Conservation (phyloP, 2,888 invertebrate species). For the Agrochola circellaris region DNA sequence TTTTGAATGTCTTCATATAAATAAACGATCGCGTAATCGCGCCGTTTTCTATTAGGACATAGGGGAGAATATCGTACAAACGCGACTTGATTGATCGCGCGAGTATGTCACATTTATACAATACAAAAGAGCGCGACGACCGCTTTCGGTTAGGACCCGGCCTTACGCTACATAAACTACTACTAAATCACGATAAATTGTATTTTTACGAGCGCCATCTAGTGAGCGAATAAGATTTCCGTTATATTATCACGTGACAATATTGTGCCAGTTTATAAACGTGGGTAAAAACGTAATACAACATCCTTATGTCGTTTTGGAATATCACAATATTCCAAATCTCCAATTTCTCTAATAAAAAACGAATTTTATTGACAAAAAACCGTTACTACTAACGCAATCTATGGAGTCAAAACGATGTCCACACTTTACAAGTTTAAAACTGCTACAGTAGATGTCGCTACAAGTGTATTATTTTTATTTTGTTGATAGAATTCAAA, state of each 20-base stretch:
- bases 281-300: background rate
- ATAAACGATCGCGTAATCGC: background rate
- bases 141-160: background rate
- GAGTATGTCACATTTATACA: background rate
- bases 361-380: too few relatives aligned
- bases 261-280: too few relatives aligned
- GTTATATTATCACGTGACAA: background rate
- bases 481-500: background rate
- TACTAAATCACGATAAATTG: background rate
- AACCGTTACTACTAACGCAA: constrained; percentile 8
- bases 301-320: background rate
- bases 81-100: too few relatives aligned
- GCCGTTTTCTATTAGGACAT: background rate
- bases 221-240: constrained; percentile 19
- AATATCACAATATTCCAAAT: background rate
- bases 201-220: constrained; percentile 25
- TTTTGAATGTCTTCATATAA: too few relatives aligned
- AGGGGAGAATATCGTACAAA: too few relatives aligned
- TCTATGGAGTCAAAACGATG: constrained; percentile 8
- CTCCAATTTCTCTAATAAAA: background rate
- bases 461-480: constrained; percentile 7
- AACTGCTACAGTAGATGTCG: constrained; percentile 26
- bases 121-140: background rate
- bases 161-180: too few relatives aligned
- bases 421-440: background rate